A percentile compares a stretch with the other conserved stretches of the same genome.
phyloP scores from a whole-genome alignment of 2,888 invertebrate species.

The Actias luna region DNA sequence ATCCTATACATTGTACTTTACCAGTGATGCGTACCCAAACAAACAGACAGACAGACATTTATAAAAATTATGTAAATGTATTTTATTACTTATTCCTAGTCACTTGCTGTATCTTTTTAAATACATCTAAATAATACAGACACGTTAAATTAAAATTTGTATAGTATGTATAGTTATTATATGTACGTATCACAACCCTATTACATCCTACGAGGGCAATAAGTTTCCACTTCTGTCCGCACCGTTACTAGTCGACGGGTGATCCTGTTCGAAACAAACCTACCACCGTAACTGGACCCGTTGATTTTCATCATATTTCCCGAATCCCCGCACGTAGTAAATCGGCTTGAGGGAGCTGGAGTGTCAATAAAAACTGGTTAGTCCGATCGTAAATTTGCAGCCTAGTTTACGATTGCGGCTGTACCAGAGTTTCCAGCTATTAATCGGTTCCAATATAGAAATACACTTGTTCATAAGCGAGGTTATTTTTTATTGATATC shows the following conservation, averaged over 20 bases:
- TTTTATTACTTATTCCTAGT: no score
- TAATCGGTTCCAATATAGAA: constrained; percentile 29
- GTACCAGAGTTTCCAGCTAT: constrained; percentile 36
- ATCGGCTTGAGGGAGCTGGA: constrained; percentile 8
- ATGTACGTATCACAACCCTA: background rate
- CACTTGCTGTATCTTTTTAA: no score
- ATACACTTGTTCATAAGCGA: background rate
- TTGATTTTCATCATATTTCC: constrained; percentile 17
- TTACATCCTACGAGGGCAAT: constrained; percentile 31
- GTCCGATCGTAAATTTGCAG: constrained; percentile 44
- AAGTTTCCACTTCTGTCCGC: constrained; percentile 40
- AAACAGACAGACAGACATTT: no score
- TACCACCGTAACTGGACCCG: constrained; percentile 37
- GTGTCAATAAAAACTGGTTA: constrained; percentile 31
- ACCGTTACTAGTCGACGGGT: constrained; percentile 32
- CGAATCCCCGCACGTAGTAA: constrained; percentile 13
- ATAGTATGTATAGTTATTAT: no score
- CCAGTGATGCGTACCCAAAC: no score
- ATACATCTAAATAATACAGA: no score
- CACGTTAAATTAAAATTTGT: no score
- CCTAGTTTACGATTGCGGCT: constrained; percentile 46
- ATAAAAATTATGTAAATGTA: no score
- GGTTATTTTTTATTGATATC: background rate
- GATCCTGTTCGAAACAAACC: constrained; percentile 30
- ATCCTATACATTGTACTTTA: no score